These are phyloP conservation scores for Scolopax rusticola DNA, from an alignment of 2,797 vertebrate genomes.

Conservation along the genomic window DNA sequence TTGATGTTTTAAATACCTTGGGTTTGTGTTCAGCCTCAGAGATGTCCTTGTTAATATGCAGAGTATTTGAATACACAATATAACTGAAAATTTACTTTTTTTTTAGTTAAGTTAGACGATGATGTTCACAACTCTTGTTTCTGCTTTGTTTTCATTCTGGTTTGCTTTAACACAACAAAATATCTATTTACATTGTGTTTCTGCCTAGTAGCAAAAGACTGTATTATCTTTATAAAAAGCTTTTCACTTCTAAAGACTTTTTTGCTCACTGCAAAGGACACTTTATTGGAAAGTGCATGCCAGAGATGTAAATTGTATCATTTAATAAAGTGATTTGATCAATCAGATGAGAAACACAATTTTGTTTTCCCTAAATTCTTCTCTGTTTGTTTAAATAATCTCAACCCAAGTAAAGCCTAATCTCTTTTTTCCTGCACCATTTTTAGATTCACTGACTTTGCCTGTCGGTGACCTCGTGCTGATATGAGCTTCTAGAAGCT, in stretches of 20 bases:
- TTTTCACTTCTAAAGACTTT: conserved; percentile 64
- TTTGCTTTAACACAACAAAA: conserved; percentile 45
- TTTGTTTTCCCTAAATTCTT: conserved; percentile 68
- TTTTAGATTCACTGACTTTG: conserved; percentile 64
- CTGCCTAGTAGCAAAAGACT: conserved; percentile 41
- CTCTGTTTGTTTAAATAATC: conserved; percentile 65
- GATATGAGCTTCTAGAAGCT: conserved; percentile 36
- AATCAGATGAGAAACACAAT: conserved; percentile 52
- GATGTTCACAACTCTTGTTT: conserved; percentile 29
- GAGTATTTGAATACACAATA: background rate
- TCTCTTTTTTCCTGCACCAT: conserved; percentile 37
- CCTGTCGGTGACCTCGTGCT: conserved; percentile 37
- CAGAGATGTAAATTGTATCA: conserved; percentile 66
- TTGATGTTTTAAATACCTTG: background rate
- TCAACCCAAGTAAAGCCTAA: conserved; percentile 55
- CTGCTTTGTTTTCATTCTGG: conserved; percentile 43
- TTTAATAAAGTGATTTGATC: conserved; percentile 78
- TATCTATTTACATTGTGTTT: conserved; percentile 39
- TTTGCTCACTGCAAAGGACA: conserved; percentile 59
- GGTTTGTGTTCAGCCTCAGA: background rate
- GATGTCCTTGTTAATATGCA: background rate
- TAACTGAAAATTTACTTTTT: background rate
- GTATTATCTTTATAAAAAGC: conserved; percentile 44
- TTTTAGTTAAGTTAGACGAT: conserved; percentile 4
- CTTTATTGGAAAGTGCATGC: conserved; percentile 60